A percentile compares a stretch with the other conserved stretches of the same genome.
Conservation (phyloP, 2,797 vertebrate genomes). For the Fistularia commersonii region DNA sequence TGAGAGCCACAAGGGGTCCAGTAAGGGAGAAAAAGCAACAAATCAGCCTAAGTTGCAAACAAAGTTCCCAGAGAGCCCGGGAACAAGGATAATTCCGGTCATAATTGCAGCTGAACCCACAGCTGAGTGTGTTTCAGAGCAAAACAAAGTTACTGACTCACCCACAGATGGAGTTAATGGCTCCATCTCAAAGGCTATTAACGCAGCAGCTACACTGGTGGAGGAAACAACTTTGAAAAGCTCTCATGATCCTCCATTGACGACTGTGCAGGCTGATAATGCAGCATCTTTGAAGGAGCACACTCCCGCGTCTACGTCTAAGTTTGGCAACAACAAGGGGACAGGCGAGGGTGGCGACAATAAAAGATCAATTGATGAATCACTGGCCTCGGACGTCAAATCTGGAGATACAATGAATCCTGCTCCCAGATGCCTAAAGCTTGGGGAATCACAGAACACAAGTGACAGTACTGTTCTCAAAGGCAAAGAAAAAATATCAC, state of each 20-base stretch:
- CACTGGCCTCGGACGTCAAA: conserved; percentile 11
- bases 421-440: neutral
- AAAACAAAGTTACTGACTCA: conserved; percentile 62
- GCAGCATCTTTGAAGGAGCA: conserved; percentile 1
- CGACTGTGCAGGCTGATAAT: conserved; percentile 4
- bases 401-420: conserved; percentile 11
- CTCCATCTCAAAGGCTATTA: conserved; percentile 28
- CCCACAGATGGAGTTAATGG: conserved; percentile 46
- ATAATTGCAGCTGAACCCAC: conserved; percentile 24
- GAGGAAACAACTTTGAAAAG: conserved; percentile 30
- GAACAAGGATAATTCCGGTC: conserved; percentile 11
- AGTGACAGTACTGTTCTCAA: conserved; percentile 8
- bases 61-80: conserved; percentile 27
- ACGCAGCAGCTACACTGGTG: conserved; percentile 15
- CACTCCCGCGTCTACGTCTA: conserved; percentile 8
- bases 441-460: conserved; percentile 13
- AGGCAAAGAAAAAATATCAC: conserved; percentile 7
- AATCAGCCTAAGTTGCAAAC: conserved; percentile 20
- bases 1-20: conserved; percentile 21
- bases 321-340: conserved; percentile 11
- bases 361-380: conserved; percentile 12
- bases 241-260: conserved; percentile 15
- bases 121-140: conserved; percentile 39
- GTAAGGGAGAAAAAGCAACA: conserved; percentile 7
- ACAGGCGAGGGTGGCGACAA: neutral